These are phyloP conservation scores for Calyptommatus sinebrachiatus DNA, from an alignment of 2,113 vertebrate genomes.

Conservation along the genomic window DNA sequence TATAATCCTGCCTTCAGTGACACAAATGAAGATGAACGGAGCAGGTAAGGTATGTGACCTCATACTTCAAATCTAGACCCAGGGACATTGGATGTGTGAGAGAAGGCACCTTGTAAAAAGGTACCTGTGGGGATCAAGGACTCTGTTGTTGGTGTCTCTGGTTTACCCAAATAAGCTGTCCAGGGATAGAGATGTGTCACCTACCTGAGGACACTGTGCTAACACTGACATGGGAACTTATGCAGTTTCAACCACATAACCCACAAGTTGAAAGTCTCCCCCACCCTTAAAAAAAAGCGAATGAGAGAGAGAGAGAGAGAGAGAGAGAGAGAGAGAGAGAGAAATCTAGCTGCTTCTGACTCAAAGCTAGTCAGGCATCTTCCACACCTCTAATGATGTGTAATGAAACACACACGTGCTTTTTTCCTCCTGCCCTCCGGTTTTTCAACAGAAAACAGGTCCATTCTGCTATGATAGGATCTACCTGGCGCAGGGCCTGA, in stretches of 20 bases:
- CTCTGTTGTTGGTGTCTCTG: too few species aligned
- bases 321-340: too few species aligned
- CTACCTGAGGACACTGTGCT: not conserved
- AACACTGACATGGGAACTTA: not conserved
- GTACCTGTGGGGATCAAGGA: too few species aligned
- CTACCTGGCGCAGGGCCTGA: not conserved
- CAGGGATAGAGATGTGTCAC: not conserved
- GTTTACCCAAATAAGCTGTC: not conserved
- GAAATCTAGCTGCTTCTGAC: not conserved
- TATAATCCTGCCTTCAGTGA: too few species aligned
- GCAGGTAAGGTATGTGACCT: too few species aligned
- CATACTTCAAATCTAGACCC: not conserved
- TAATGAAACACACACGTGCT: not conserved
- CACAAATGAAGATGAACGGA: too few species aligned
- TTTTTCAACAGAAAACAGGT: not conserved
- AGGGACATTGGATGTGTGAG: not conserved
- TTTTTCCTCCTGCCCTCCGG: not conserved
- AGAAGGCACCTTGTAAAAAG: not conserved
- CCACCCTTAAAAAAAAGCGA: too few species aligned
- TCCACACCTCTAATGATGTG: not conserved
- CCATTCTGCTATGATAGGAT: not conserved
- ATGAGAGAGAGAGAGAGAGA: too few species aligned
- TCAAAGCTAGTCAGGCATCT: constrained; percentile 13
- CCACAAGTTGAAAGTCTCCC: not conserved
- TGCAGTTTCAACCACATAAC: not conserved